These are phyloP conservation scores for Phrixothrix hirtus DNA, from an alignment of 2,888 invertebrate species.

Conservation along the genomic window DNA sequence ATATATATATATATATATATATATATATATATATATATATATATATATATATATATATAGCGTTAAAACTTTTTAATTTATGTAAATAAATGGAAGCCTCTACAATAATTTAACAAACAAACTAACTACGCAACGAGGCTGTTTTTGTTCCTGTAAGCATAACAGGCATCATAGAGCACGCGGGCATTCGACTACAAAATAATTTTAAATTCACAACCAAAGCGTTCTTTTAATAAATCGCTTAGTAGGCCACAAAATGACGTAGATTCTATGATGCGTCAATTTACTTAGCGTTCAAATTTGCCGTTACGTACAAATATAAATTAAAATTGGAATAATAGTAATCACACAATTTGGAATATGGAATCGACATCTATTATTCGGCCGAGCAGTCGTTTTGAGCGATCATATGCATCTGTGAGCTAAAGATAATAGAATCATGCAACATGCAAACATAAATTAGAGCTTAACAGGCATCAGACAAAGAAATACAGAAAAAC, in stretches of 20 bases:
- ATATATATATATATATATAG: constrained; percentile 36
- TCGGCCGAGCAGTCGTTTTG: constrained; percentile 56
- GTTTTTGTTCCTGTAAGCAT: constrained; percentile 36
- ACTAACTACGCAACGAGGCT: constrained; percentile 53
- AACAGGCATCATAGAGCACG: constrained; percentile 50
- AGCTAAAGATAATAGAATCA: constrained; percentile 51
- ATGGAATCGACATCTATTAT: constrained; percentile 33
- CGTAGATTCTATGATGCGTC: constrained; percentile 38
- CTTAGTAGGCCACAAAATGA: constrained; percentile 32
- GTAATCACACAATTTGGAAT: constrained; percentile 15
- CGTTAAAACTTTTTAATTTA: constrained; percentile 46
- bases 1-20: neutral
- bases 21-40: constrained; percentile 8
- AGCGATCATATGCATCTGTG: constrained; percentile 58
- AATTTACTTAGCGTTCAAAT: constrained; percentile 24
- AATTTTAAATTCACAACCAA: constrained; percentile 32
- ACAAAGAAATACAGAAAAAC: constrained; percentile 38
- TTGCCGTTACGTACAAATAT: constrained; percentile 16
- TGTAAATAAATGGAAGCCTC: constrained; percentile 55
- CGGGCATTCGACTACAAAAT: constrained; percentile 39
- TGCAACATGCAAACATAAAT: constrained; percentile 49
- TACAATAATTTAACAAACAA: constrained; percentile 54
- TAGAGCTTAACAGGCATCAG: constrained; percentile 34
- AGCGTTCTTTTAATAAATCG: constrained; percentile 19
- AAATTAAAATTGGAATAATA: constrained; percentile 1